phyloP scores from a whole-genome alignment of 2,797 vertebrate species.

The Mastacembelus armatus region DNA sequence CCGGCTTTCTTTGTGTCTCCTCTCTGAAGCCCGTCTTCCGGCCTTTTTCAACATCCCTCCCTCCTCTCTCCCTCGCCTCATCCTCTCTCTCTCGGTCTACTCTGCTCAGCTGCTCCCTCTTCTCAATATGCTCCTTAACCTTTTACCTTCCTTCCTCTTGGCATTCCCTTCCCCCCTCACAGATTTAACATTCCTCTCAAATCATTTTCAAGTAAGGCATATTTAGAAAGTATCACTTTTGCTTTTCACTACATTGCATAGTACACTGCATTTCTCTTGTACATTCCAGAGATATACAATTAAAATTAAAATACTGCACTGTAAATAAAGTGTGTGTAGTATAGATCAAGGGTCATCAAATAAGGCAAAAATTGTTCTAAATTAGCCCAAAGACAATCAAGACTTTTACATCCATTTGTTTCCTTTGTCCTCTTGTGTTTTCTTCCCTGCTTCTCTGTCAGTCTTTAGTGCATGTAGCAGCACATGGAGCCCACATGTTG shows the following conservation, averaged over 20 bases:
- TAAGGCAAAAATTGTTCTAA: background rate
- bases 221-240: background rate
- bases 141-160: constrained; percentile 67
- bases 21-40: constrained; percentile 71
- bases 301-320: background rate
- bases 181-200: constrained; percentile 42
- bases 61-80: background rate
- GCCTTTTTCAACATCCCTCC: constrained; percentile 57
- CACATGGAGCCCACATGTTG: constrained; percentile 74
- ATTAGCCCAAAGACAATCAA: background rate
- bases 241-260: background rate
- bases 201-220: constrained; percentile 11
- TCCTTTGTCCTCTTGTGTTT: constrained; percentile 13
- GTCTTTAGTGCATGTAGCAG: constrained; percentile 19
- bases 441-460: background rate
- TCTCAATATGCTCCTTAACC: constrained; percentile 54
- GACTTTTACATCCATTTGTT: background rate
- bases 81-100: constrained; percentile 20
- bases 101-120: constrained; percentile 64
- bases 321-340: too few relatives aligned
- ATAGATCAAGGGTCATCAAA: too few relatives aligned
- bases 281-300: background rate
- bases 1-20: constrained; percentile 72
- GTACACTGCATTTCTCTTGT: background rate
- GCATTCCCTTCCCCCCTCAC: constrained; percentile 23